Evolutionary conservation across 1,140 invertebrate genomes (phyloP).

Genomic region (Popillia japonica): DNA sequence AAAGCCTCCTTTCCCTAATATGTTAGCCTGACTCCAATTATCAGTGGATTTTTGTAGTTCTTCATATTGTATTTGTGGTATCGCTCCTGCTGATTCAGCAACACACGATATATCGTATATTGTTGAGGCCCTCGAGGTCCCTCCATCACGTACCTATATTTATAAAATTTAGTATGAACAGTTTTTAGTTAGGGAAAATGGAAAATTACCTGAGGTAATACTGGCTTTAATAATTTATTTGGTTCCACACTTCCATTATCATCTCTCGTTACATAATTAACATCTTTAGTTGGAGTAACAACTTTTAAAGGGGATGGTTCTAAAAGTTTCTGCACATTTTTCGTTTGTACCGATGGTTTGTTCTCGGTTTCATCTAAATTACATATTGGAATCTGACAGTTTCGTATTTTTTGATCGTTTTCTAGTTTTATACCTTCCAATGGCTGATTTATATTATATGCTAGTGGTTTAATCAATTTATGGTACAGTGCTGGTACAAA

Average conservation of each 20-base stretch:
- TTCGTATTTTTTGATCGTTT: background rate
- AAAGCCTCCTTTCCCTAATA: conserved; percentile 91
- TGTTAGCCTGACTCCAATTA: conserved; percentile 74
- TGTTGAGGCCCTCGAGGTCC: conserved; percentile 37
- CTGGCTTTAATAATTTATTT: background rate
- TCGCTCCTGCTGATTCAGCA: conserved; percentile 63
- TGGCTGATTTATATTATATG: conserved; percentile 49
- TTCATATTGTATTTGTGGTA: conserved; percentile 75
- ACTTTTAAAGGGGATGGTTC: background rate
- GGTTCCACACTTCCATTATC: conserved; percentile 5
- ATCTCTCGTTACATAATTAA: conserved; percentile 13
- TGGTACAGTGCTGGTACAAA: conserved; percentile 71
- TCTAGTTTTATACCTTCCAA: background rate
- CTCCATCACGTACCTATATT: background rate
- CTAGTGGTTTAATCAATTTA: conserved; percentile 63
- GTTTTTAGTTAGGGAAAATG: background rate
- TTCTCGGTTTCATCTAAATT: background rate
- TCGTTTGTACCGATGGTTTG: background rate
- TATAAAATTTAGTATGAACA: background rate
- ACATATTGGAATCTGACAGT: conserved; percentile 9
- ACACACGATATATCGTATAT: conserved; percentile 48
- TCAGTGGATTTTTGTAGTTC: conserved; percentile 84
- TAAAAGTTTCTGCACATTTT: background rate
- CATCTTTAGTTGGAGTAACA: background rate
- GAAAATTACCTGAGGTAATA: conserved; percentile 21